Conservation (phyloP, 2,888 invertebrate species). For the Dinocampus coccinellae region DNA sequence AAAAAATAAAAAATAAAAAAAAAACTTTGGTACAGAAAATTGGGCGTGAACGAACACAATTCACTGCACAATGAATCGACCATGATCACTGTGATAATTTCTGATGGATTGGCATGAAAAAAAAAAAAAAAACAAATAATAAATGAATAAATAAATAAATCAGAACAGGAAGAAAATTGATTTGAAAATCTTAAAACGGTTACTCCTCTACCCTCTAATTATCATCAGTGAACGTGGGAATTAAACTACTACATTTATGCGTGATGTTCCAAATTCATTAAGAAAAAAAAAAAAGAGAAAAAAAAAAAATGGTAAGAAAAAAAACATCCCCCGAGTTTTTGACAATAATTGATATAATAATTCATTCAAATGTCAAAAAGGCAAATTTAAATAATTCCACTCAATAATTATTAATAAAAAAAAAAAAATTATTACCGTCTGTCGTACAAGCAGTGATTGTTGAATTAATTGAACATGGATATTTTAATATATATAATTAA, state of each 20-base stretch:
- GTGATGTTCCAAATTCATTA: neutral
- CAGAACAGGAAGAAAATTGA: slow-evolving; percentile 32
- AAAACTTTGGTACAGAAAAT: neutral
- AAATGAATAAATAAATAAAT: slow-evolving; percentile 24
- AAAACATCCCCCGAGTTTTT: neutral
- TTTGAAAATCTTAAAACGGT: slow-evolving; percentile 30
- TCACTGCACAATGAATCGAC: slow-evolving; percentile 10
- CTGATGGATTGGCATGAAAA: slow-evolving; percentile 20
- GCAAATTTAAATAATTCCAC: neutral
- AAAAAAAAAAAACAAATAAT: slow-evolving; percentile 37
- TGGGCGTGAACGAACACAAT: neutral
- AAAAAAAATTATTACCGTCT: neutral
- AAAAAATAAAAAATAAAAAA: too few relatives aligned
- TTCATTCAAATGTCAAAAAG: too few relatives aligned
- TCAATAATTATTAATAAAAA: neutral
- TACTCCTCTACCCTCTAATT: slow-evolving; percentile 53
- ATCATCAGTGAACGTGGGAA: slow-evolving; percentile 65
- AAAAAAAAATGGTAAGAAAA: too few relatives aligned
- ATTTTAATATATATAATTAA: neutral
- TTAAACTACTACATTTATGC: slow-evolving; percentile 65
- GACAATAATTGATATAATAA: neutral
- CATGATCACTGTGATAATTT: neutral
- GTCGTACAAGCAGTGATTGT: neutral
- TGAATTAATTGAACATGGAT: neutral
- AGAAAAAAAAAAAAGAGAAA: neutral